These are phyloP conservation scores for Amiota communis DNA, from an alignment of 2,888 invertebrate genomes.

Conservation along the genomic window DNA sequence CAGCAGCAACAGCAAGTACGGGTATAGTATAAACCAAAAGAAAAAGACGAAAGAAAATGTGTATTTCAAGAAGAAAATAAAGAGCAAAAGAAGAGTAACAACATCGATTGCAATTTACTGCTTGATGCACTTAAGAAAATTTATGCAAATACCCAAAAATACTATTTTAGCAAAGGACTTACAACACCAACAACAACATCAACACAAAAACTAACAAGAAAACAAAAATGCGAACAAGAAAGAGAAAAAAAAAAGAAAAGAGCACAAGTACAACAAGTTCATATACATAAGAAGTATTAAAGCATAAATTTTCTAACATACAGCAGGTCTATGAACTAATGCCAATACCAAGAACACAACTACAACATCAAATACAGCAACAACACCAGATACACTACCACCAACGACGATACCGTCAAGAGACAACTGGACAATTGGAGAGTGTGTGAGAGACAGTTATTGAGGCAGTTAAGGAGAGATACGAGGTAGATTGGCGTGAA, in stretches of 20 bases:
- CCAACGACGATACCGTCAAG: background rate
- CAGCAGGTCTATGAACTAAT: slow-evolving; percentile 58
- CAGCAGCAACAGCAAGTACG: too few species aligned
- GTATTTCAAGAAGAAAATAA: slow-evolving; percentile 11
- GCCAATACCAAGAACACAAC: background rate
- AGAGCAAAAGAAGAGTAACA: slow-evolving; percentile 48
- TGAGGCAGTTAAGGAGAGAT: background rate
- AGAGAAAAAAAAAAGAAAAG: slow-evolving; percentile 33
- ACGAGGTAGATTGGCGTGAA: background rate
- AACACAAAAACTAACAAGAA: slow-evolving; percentile 41
- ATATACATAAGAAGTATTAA: slow-evolving; percentile 46
- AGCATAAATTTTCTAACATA: slow-evolving; percentile 66
- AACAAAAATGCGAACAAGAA: background rate
- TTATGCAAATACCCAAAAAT: slow-evolving; percentile 71
- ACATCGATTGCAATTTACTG: slow-evolving; percentile 70
- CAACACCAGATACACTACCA: background rate
- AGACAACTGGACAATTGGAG: background rate
- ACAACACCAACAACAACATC: slow-evolving; percentile 6
- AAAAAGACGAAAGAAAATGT: too few species aligned
- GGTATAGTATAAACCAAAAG: too few species aligned
- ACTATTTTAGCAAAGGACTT: slow-evolving; percentile 50
- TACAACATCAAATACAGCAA: background rate
- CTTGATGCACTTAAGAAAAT: slow-evolving; percentile 71
- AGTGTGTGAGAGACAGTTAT: slow-evolving; percentile 27
- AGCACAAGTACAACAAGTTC: slow-evolving; percentile 56